Evolutionary conservation across 2,113 vertebrate species (phyloP), one percentile per base, ranked within the genome.

Genomic region (Ochotona curzoniae): DNA sequence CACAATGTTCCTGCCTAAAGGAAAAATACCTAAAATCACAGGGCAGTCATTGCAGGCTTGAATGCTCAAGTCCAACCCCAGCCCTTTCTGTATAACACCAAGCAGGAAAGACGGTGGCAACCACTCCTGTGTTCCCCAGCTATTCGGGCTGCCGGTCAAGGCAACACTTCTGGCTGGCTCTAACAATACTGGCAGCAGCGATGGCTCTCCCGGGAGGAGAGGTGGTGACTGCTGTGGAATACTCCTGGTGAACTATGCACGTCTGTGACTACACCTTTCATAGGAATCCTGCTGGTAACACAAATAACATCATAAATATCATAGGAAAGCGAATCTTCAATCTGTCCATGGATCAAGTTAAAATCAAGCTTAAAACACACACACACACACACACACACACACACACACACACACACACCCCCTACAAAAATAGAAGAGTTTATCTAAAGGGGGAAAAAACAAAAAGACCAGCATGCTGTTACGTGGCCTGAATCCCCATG

Each of bases 291-390:
- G 6, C 6, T 44, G 38, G 38, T 44, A 44, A 44, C 38, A 44
- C 38, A 44, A 44, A 44, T 6, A 44, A 44, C 38, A 3, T 44
- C 38, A 44, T 44, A 44, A 44, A 44, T 23, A 90, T 38, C 88
- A 80, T 28, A 70, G 49, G 60, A 74, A 49, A 91, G 25, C 2
- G 0, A 5, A 47, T 15, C 14, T 89, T 90, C 30, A 83, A 82
- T 78, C 28, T 73, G 81, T 23, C 10, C 10, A 84, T 54, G 15
- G 8, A 78, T 44, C 32, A 60, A 54, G 83, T 44, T 49, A 20
- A 92, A 93, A 82, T 25, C 35, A 61, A 70, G 75, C 61, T 80
- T 82, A 54, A 78, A 75, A 87, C 38, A 44, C 38, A 44, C 38
- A 44, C 6, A 44, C 38, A 44, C 38, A 44, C 38, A 44, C 38